Percentiles rank a stretch among this genome's conserved stretches.
Evolutionary conservation across 2,113 vertebrate genomes (phyloP).

Genomic region (Mesembrinibis cayennensis): DNA sequence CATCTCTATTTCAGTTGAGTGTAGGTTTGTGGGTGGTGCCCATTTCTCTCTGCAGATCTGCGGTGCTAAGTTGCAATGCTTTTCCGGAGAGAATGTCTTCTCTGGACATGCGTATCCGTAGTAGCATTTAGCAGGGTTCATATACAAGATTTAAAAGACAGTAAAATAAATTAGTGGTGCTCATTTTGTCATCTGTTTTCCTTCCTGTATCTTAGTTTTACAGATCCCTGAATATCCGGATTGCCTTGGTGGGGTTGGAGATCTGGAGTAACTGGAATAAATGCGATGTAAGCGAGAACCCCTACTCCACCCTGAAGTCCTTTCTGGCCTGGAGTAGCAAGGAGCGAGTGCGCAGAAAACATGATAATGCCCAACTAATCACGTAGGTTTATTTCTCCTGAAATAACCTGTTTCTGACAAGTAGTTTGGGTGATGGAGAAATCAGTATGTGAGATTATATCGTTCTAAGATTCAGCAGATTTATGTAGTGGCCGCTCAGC

Average conservation of each 20-base stretch:
- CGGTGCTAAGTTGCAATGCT: background rate
- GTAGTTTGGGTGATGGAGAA: background rate
- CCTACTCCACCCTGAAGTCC: slow-evolving; percentile 88
- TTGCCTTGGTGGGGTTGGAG: slow-evolving; percentile 92
- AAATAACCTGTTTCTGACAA: background rate
- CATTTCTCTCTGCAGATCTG: background rate
- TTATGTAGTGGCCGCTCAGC: background rate
- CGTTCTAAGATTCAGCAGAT: background rate
- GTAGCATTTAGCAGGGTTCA: background rate
- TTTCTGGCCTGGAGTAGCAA: slow-evolving; percentile 94
- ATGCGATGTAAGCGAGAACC: slow-evolving; percentile 85
- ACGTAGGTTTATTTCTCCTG: slow-evolving; percentile 78
- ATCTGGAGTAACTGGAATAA: slow-evolving; percentile 86
- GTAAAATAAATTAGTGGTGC: background rate
- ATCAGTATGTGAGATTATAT: too few relatives aligned
- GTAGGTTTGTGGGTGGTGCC: background rate
- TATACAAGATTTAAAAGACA: background rate
- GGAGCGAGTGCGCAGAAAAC: slow-evolving; percentile 80
- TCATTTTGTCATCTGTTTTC: background rate
- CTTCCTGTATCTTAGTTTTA: slow-evolving; percentile 82
- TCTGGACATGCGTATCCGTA: background rate
- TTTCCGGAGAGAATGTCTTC: background rate
- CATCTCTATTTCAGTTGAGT: background rate
- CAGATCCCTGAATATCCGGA: slow-evolving; percentile 87
- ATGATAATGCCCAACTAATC: slow-evolving; percentile 96